Conservation (phyloP, 2,113 vertebrate species). For the Nesoenas mayeri region DNA sequence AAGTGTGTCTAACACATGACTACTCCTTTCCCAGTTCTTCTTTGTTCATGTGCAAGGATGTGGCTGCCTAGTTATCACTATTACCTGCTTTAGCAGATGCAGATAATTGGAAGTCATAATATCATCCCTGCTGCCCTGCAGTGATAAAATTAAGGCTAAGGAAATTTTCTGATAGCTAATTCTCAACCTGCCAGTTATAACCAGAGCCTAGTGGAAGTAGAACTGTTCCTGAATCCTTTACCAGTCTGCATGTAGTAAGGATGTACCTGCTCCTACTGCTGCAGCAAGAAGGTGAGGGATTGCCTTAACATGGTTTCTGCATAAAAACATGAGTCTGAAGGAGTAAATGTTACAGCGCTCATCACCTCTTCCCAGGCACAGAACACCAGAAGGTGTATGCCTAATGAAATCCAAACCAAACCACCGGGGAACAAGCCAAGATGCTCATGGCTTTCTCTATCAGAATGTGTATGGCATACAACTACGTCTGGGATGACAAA, state of each 20-base stretch:
- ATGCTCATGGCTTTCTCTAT: neutral
- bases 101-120: neutral
- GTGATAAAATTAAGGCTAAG: neutral
- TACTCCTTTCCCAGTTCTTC: neutral
- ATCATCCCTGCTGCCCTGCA: neutral
- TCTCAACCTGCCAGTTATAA: neutral
- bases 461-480: neutral
- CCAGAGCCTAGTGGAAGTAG: neutral
- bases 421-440: neutral
- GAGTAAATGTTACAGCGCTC: neutral
- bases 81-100: neutral
- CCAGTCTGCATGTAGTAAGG: neutral
- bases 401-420: neutral
- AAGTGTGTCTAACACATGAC: neutral
- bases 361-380: neutral
- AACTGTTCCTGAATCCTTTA: conserved; percentile 8
- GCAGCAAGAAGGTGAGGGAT: neutral
- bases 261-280: neutral
- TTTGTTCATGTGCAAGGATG: fast-evolving
- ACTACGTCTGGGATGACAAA: neutral
- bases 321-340: neutral
- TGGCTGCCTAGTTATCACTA: neutral
- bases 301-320: neutral
- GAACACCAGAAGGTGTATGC: neutral
- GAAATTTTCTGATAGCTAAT: neutral